phyloP scores from a whole-genome alignment of 2,888 invertebrate genomes.

The Drosophila borealis region DNA sequence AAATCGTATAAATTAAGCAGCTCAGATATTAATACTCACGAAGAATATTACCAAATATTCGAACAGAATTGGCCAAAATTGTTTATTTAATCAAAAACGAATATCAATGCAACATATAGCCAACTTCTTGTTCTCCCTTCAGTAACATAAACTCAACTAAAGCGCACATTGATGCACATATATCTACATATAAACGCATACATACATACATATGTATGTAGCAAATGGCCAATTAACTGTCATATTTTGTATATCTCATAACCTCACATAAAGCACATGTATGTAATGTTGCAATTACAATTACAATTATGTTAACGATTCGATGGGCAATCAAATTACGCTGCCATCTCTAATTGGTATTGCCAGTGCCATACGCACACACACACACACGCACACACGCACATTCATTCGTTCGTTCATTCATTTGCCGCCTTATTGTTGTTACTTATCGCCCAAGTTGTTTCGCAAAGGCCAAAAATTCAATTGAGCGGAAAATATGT shows the following conservation, averaged over 20 bases:
- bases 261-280: not conserved
- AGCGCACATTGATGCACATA: no score
- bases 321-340: constrained; percentile 40
- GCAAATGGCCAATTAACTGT: no score
- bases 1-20: no score
- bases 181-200: no score
- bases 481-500: constrained; percentile 82
- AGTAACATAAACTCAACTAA: no score
- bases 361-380: constrained; percentile 21
- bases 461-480: constrained; percentile 79
- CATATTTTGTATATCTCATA: not conserved
- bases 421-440: constrained; percentile 73
- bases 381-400: not conserved
- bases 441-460: constrained; percentile 79
- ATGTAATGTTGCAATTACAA: constrained; percentile 4
- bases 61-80: no score
- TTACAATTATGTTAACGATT: constrained; percentile 17
- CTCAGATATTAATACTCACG: no score
- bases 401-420: constrained; percentile 35
- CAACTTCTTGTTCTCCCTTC: no score
- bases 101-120: no score
- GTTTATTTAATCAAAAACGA: no score
- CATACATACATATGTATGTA: not conserved
- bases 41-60: no score
- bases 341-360: constrained; percentile 63